Conservation (phyloP, 2,113 vertebrate species). For the Blennius ocellaris region DNA sequence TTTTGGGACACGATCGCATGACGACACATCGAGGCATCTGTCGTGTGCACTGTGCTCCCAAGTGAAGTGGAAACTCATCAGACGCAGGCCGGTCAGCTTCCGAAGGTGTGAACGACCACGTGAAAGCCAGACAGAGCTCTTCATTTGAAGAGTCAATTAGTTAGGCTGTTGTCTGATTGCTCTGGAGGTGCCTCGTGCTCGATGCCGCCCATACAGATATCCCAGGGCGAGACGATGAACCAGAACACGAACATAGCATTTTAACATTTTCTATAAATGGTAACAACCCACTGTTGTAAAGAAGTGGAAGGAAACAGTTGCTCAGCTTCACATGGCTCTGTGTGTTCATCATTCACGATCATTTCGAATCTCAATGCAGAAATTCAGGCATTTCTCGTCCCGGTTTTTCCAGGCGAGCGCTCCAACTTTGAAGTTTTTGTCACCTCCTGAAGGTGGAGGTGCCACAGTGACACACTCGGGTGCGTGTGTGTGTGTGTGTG, state of each 20-base stretch:
- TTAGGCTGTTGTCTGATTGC: not conserved
- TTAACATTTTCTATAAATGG: too few species aligned
- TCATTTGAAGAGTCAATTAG: not conserved
- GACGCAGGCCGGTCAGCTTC: not conserved
- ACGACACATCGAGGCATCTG: not conserved
- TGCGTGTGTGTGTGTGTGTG: not conserved
- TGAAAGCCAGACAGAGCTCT: not conserved
- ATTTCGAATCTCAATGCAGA: not conserved
- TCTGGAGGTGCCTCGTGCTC: not conserved
- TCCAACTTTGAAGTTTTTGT: conserved; percentile 31
- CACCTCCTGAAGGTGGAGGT: conserved; percentile 46
- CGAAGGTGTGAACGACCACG: not conserved
- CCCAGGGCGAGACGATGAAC: not conserved
- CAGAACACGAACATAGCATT: not conserved
- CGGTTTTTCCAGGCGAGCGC: not conserved
- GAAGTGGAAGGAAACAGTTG: too few species aligned
- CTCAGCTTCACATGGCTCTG: not conserved
- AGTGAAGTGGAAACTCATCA: conserved; percentile 8
- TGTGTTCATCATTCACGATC: not conserved
- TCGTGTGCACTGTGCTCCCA: conserved; percentile 6
- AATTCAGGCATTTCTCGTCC: not conserved
- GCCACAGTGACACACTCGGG: conserved; percentile 26
- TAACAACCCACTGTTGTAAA: too few species aligned
- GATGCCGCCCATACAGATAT: not conserved
- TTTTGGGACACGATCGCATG: not conserved